These are phyloP conservation scores for Stratiomys singularior DNA, from an alignment of 2,888 invertebrate species.

Conservation along the genomic window DNA sequence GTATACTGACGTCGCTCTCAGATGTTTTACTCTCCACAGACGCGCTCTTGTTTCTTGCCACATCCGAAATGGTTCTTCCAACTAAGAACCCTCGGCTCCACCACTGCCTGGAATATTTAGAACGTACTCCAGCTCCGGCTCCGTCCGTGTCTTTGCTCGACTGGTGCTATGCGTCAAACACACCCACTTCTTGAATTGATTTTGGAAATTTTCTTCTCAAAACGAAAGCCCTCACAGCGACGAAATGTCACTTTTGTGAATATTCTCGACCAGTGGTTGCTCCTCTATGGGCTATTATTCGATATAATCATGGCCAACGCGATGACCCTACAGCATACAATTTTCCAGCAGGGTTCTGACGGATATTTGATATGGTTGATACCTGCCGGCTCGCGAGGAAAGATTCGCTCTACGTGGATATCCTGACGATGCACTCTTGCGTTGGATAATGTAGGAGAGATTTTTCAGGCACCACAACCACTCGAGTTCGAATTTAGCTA, in stretches of 20 bases:
- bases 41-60: conserved; percentile 32
- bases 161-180: conserved; percentile 57
- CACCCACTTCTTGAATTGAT: conserved; percentile 57
- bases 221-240: not conserved
- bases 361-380: conserved; percentile 32
- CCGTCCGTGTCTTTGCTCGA: conserved; percentile 38
- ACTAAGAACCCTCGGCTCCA: conserved; percentile 34
- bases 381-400: conserved; percentile 5
- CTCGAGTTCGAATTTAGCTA: not conserved
- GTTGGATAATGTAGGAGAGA: not conserved
- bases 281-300: not conserved
- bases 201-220: conserved; percentile 47
- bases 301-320: too few species aligned
- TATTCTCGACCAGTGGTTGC: not conserved
- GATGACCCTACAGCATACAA: not conserved
- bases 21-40: conserved; percentile 40
- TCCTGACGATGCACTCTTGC: conserved; percentile 22
- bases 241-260: conserved; percentile 19
- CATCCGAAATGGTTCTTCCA: conserved; percentile 35
- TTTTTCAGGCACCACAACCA: too few species aligned
- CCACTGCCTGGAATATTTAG: conserved; percentile 48
- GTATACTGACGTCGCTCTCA: conserved; percentile 32
- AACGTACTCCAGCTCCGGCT: conserved; percentile 42
- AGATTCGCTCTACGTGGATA: not conserved
- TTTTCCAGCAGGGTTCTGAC: not conserved